Percentiles rank a stretch among this genome's conserved stretches.
Evolutionary conservation across 2,888 invertebrate species (phyloP).

Genomic region (Eubasilissa splendida): DNA sequence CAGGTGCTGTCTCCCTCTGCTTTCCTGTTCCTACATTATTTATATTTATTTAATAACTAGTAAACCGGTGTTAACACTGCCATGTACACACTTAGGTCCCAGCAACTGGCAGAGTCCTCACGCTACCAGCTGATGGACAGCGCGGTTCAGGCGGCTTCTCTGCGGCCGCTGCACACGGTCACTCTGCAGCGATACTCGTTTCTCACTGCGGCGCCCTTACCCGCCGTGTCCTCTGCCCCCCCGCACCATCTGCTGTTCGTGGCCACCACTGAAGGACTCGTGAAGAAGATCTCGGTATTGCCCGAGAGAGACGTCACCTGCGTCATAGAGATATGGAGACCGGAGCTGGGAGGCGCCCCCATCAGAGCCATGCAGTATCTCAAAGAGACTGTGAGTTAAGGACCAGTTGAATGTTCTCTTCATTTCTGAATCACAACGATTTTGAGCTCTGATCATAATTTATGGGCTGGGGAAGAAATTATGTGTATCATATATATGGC

Average conservation of each 20-base stretch:
- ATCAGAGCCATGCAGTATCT: slow-evolving; percentile 84
- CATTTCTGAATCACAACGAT: too few species aligned
- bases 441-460: too few species aligned
- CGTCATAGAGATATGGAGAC: slow-evolving; percentile 88
- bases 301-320: slow-evolving; percentile 83
- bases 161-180: slow-evolving; percentile 79
- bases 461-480: too few species aligned
- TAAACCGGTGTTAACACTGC: neutral
- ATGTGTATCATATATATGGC: too few species aligned
- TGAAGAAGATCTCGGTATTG: slow-evolving; percentile 86
- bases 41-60: slow-evolving; percentile 44
- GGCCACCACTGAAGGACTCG: slow-evolving; percentile 81
- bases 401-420: too few species aligned
- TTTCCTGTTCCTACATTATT: neutral
- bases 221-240: slow-evolving; percentile 71
- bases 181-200: slow-evolving; percentile 82
- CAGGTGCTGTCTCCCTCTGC: too few species aligned
- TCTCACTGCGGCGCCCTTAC: slow-evolving; percentile 86
- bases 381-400: slow-evolving; percentile 79
- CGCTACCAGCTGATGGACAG: slow-evolving; percentile 91
- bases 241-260: slow-evolving; percentile 83
- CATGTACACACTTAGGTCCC: slow-evolving; percentile 61
- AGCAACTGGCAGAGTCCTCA: slow-evolving; percentile 76
- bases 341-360: slow-evolving; percentile 71
- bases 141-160: slow-evolving; percentile 83